A percentile compares a stretch with the other conserved stretches of the same genome.
These are phyloP conservation scores for Oostethus manadensis DNA, from an alignment of 2,113 vertebrate species.

Conservation along the genomic window DNA sequence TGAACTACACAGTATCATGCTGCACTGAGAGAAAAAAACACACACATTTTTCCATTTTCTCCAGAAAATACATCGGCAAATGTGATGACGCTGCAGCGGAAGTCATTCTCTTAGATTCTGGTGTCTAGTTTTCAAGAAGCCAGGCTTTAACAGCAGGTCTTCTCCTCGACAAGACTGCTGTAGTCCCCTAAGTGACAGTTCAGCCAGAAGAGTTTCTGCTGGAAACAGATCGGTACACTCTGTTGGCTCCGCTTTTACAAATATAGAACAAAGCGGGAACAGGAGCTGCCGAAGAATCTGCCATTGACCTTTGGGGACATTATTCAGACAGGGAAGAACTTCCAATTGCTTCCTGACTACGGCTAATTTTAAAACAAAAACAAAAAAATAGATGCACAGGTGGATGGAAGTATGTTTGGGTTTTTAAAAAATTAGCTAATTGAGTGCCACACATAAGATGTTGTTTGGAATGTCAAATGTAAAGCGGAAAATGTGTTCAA, in stretches of 20 bases:
- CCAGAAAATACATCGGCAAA: conserved; percentile 3
- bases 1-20: too few relatives aligned
- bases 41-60: background rate
- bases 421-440: too few relatives aligned
- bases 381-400: background rate
- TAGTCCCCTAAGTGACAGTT: conserved; percentile 4
- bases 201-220: background rate
- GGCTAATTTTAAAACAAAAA: background rate
- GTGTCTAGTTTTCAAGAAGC: background rate
- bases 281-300: conserved; percentile 1
- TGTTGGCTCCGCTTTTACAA: background rate
- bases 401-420: background rate
- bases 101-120: background rate
- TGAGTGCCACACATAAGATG: too few relatives aligned
- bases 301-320: conserved; percentile 9
- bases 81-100: background rate
- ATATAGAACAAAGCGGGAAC: background rate
- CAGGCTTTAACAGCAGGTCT: background rate
- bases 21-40: background rate
- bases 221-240: conserved; percentile 4
- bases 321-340: background rate
- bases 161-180: background rate
- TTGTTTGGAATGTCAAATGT: too few relatives aligned
- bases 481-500: too few relatives aligned
- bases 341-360: background rate